Conservation (phyloP, 2,797 vertebrate species). For the Anguilla anguilla region DNA sequence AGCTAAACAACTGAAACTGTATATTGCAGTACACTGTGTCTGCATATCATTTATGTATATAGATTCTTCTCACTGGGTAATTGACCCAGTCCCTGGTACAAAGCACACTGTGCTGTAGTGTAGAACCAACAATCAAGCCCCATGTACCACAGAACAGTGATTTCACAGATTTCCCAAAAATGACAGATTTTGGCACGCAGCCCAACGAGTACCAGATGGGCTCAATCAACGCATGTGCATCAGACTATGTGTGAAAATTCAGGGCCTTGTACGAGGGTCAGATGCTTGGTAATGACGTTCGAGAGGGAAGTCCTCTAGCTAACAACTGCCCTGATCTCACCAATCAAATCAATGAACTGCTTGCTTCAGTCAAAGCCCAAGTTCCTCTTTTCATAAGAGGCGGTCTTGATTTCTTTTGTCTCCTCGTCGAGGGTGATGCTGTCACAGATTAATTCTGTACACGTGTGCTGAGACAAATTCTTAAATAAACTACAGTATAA, state of each 20-base stretch:
- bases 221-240: background rate
- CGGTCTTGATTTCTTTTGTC: background rate
- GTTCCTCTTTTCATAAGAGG: background rate
- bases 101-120: background rate
- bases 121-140: background rate
- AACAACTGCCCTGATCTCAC: background rate
- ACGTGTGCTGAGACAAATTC: no score
- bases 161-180: background rate
- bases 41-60: background rate
- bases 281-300: background rate
- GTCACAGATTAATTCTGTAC: background rate
- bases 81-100: background rate
- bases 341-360: background rate
- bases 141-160: background rate
- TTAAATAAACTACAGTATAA: background rate
- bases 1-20: background rate
- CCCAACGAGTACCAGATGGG: background rate
- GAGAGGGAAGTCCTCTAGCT: background rate
- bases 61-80: background rate
- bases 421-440: background rate
- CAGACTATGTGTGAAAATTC: background rate
- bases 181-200: background rate
- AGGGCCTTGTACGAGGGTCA: background rate
- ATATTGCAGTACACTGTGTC: background rate
- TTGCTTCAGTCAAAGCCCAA: background rate